A percentile compares a stretch with the other conserved stretches of the same genome.
These are phyloP conservation scores for Endomychus coccineus DNA, from an alignment of 2,888 invertebrate genomes.

Conservation along the genomic window DNA sequence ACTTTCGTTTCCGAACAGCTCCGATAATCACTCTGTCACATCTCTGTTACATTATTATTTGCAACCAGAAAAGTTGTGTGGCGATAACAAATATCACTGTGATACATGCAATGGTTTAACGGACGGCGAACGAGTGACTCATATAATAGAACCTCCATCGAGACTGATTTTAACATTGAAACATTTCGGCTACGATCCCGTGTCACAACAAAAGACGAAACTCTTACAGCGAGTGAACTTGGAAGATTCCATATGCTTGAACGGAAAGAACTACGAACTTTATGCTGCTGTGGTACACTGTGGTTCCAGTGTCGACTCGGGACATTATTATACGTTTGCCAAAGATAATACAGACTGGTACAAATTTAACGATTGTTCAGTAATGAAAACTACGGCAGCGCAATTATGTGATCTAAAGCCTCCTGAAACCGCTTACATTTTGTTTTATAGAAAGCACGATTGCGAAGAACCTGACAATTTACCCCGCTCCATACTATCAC, in stretches of 20 bases:
- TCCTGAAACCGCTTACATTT: conserved; percentile 75
- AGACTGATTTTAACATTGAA: conserved; percentile 75
- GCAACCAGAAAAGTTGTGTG: conserved; percentile 67
- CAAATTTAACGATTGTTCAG: conserved; percentile 73
- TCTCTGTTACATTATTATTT: conserved; percentile 70
- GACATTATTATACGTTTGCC: conserved; percentile 82
- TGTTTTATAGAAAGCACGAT: conserved; percentile 56
- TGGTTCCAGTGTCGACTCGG: conserved; percentile 75
- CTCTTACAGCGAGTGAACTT: conserved; percentile 41
- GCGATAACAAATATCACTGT: conserved; percentile 78
- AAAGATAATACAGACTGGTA: conserved; percentile 66
- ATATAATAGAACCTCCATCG: conserved; percentile 65
- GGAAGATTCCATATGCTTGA: conserved; percentile 54
- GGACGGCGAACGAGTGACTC: conserved; percentile 67
- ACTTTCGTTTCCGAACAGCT: conserved; percentile 58
- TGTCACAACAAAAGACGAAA: conserved; percentile 68
- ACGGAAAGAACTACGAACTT: conserved; percentile 54
- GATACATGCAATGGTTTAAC: conserved; percentile 65
- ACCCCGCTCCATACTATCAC: conserved; percentile 30
- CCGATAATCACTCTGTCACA: conserved; percentile 59
- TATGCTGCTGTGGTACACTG: conserved; percentile 82
- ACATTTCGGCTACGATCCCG: conserved; percentile 70
- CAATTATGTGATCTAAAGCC: conserved; percentile 57
- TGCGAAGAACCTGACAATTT: conserved; percentile 33
- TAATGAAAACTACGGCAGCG: conserved; percentile 52